phyloP scores from a whole-genome alignment of 2,888 invertebrate genomes.

The Caenorhabditis sp. region DNA sequence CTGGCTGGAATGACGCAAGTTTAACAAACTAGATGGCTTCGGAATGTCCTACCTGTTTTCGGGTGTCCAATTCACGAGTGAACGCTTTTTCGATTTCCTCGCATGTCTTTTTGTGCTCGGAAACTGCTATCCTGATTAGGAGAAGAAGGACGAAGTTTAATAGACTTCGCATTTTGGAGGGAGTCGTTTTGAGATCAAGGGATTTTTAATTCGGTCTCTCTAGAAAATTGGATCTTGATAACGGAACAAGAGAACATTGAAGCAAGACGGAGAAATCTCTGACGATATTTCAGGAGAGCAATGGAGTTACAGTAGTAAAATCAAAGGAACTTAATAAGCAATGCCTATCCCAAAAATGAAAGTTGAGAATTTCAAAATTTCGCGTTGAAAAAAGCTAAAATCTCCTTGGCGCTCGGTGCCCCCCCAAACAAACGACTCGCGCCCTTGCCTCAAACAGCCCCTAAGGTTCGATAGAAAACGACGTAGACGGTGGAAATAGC shows the following conservation, averaged over 20 bases:
- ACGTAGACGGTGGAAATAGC: slow-evolving; percentile 42
- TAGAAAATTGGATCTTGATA: neutral
- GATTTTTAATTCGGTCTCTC: neutral
- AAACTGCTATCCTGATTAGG: slow-evolving; percentile 31
- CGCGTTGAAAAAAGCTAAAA: slow-evolving; percentile 33
- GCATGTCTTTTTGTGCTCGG: slow-evolving; percentile 18
- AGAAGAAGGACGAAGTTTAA: slow-evolving; percentile 35
- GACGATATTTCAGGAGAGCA: neutral
- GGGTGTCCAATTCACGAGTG: neutral
- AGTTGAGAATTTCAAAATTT: slow-evolving; percentile 35
- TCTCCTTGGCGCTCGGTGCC: slow-evolving; percentile 11
- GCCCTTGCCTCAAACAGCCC: slow-evolving; percentile 23
- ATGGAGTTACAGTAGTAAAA: neutral
- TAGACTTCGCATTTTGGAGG: slow-evolving; percentile 41
- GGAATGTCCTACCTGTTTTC: slow-evolving; percentile 12
- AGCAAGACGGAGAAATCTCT: neutral
- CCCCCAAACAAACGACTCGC: slow-evolving; percentile 25
- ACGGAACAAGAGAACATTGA: too few species aligned
- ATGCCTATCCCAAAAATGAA: neutral
- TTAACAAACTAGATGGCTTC: neutral
- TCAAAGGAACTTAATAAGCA: neutral
- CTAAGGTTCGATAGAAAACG: slow-evolving; percentile 25
- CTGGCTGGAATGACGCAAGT: slow-evolving; percentile 23
- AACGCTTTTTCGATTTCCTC: slow-evolving; percentile 35
- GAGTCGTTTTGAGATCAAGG: neutral